A percentile compares a stretch with the other conserved stretches of the same genome.
Conservation (phyloP, 2,888 invertebrate species). For the Metalampra italica region DNA sequence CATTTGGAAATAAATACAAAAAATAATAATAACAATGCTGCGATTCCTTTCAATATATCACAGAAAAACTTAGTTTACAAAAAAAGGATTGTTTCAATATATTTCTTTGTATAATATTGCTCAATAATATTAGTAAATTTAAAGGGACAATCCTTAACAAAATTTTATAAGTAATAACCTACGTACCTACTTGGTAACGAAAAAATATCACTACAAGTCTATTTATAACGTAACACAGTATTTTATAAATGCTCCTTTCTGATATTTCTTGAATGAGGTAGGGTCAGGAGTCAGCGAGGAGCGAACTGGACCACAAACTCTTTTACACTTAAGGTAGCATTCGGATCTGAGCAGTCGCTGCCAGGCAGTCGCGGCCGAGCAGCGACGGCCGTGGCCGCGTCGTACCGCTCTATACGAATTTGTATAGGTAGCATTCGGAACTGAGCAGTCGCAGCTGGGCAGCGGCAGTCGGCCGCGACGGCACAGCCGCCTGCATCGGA, state of each 20-base stretch:
- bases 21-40: conserved; percentile 35
- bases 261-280: conserved; percentile 45
- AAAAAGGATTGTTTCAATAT: conserved; percentile 17
- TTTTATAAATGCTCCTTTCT: conserved; percentile 60
- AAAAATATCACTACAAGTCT: conserved; percentile 62
- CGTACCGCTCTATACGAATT: too few relatives aligned
- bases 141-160: conserved; percentile 41
- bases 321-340: too few relatives aligned
- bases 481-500: too few relatives aligned
- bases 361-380: too few relatives aligned
- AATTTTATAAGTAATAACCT: conserved; percentile 32
- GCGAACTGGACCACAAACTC: not conserved
- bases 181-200: conserved; percentile 60
- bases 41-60: conserved; percentile 46
- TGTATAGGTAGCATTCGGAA: too few relatives aligned
- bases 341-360: too few relatives aligned
- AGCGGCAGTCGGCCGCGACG: too few relatives aligned
- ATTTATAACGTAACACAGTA: conserved; percentile 18
- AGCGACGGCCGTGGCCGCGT: too few relatives aligned
- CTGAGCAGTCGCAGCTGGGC: too few relatives aligned
- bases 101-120: conserved; percentile 14
- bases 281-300: conserved; percentile 28
- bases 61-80: conserved; percentile 46
- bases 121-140: conserved; percentile 17
- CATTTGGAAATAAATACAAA: conserved; percentile 15